Base-by-base conservation (phyloP, 2,888 invertebrate genomes). In the Agonum fuliginosum region DNA sequence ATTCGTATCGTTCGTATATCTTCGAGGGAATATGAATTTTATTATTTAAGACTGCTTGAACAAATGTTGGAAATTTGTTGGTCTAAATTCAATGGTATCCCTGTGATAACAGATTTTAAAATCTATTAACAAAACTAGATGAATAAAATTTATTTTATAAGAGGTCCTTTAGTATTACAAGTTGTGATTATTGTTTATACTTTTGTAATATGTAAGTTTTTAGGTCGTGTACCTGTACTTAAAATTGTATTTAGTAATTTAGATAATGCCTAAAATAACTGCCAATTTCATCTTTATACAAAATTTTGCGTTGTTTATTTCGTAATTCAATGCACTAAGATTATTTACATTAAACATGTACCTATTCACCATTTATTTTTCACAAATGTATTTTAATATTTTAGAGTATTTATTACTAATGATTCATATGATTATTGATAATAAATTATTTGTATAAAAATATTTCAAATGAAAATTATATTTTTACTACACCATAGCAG, bases 161-260 rank as follows among this genome's bases (percentile, higher is more conserved):
- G 3, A 37, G 4, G 37, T 2, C 37, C 8, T 12, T 62, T 24
- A 43, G 62, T 62, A 62, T 62, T 62, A 70, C 20, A 70, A 70
- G 43, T 43, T 70, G 69, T 70, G 69, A 70, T 70, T 70, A 46
- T 70, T 70, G 20, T 43, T 24, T 41, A 70, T 70, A 43, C 17
- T 70, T 70, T 43, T 43, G 17, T 43, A 70, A 20, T 70, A 43
- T 43, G 43, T 70, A 70, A 70, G 62, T 62, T 10, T 62, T 62
- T 37, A 30, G 62, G 62, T 62, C 62, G 10, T 62, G 62, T 62
- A 62, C 62, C 62, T 62, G 62, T 30, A 62, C 34, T 62, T 62
- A 17, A 54, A 37, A 37, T n/a, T 37, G 37, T 37, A 37, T 48
- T 34, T 62, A 62, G 34, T 62, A n/a, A 37, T 48, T 34, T 62